These are phyloP conservation scores for Megamerina dolium DNA, from an alignment of 2,888 invertebrate genomes.

Conservation along the genomic window DNA sequence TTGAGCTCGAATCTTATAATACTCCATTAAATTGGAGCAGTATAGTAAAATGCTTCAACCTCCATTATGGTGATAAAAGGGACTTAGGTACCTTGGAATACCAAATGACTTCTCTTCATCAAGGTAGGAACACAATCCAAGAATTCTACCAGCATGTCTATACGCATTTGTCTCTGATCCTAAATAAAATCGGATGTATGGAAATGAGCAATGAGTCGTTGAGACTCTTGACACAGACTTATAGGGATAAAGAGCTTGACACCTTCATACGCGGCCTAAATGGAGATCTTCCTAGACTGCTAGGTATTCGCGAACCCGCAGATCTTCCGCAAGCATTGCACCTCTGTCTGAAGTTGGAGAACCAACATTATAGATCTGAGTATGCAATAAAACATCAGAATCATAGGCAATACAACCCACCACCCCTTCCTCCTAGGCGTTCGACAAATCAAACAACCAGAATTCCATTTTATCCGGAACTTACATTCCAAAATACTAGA, in stretches of 20 bases:
- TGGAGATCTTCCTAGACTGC: conserved; percentile 4
- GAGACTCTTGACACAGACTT: conserved; percentile 2
- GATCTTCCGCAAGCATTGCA: conserved; percentile 4
- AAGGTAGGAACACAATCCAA: conserved; percentile 12
- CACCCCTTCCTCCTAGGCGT: too few relatives aligned
- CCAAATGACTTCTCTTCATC: conserved; percentile 12
- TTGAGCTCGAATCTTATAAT: conserved; percentile 7
- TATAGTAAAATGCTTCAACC: conserved; percentile 11
- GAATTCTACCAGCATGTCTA: conserved; percentile 23
- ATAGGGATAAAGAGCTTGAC: conserved; percentile 8
- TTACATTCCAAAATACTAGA: too few relatives aligned
- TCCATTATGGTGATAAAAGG: conserved; percentile 19
- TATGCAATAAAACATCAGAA: too few relatives aligned
- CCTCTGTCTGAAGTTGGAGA: too few relatives aligned
- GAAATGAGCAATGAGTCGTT: conserved; percentile 1
- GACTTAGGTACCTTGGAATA: conserved; percentile 19
- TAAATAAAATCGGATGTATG: conserved; percentile 5
- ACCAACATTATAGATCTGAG: too few relatives aligned
- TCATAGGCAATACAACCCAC: too few relatives aligned
- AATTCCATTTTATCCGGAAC: not conserved
- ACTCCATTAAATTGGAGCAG: conserved; percentile 12
- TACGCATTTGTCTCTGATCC: conserved; percentile 8
- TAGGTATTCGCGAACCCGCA: conserved; percentile 7
- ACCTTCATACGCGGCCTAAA: too few relatives aligned
- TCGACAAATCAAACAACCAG: not conserved